Evolutionary conservation across 2,888 invertebrate species (phyloP).

Genomic region (Pachliopta kotzebuea): DNA sequence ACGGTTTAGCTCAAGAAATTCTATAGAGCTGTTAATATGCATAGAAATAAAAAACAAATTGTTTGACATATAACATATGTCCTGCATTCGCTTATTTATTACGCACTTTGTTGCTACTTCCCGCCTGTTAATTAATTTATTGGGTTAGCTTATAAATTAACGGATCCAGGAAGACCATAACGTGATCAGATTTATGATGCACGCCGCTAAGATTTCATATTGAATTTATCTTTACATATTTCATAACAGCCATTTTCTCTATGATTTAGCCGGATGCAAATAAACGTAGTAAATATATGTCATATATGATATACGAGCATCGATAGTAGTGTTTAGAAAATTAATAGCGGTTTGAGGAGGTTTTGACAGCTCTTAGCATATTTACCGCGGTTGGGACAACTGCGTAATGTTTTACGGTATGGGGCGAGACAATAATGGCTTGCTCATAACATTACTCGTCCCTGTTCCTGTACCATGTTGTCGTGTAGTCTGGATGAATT

Average conservation of each 20-base stretch:
- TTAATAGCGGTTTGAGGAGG: slow-evolving; percentile 36
- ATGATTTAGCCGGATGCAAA: slow-evolving; percentile 18
- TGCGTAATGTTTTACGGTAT: slow-evolving; percentile 81
- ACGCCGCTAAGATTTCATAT: slow-evolving; percentile 29
- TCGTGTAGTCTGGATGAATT: slow-evolving; percentile 52
- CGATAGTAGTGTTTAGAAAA: slow-evolving; percentile 19
- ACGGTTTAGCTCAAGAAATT: slow-evolving; percentile 52
- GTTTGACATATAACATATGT: slow-evolving; percentile 57
- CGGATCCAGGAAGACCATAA: slow-evolving; percentile 65
- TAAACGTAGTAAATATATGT: slow-evolving; percentile 15
- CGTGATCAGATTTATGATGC: slow-evolving; percentile 41
- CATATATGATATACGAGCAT: slow-evolving; percentile 26
- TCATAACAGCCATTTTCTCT: slow-evolving; percentile 13
- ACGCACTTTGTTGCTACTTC: slow-evolving; percentile 66
- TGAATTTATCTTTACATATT: slow-evolving; percentile 17
- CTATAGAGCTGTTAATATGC: slow-evolving; percentile 59
- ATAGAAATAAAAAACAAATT: slow-evolving; percentile 48
- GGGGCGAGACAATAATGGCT: slow-evolving; percentile 80
- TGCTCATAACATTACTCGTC: slow-evolving; percentile 81
- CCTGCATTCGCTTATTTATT: slow-evolving; percentile 64
- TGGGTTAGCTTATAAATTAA: slow-evolving; percentile 66
- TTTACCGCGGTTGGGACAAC: slow-evolving; percentile 62
- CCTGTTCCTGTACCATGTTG: slow-evolving; percentile 63
- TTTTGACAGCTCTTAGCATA: slow-evolving; percentile 65
- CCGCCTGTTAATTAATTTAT: slow-evolving; percentile 70